These are phyloP conservation scores for Ptychochromis oligacanthus DNA, from an alignment of 2,113 vertebrate species.

Conservation along the genomic window DNA sequence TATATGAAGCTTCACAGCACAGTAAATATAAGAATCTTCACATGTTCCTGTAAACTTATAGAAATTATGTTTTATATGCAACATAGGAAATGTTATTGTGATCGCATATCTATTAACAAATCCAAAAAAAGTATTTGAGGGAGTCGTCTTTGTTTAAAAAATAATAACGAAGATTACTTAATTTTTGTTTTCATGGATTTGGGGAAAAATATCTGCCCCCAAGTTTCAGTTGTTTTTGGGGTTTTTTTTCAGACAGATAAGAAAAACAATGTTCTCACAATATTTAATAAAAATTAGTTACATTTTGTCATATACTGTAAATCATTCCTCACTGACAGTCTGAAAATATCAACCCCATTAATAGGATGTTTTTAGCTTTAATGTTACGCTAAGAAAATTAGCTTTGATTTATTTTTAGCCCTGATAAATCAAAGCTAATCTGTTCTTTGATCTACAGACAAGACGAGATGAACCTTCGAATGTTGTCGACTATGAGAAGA, in stretches of 20 bases:
- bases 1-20: not conserved
- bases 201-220: not conserved
- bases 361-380: not conserved
- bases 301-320: not conserved
- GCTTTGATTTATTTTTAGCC: not conserved
- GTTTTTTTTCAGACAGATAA: too few relatives aligned
- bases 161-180: not conserved
- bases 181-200: not conserved
- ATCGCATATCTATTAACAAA: too few relatives aligned
- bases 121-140: too few relatives aligned
- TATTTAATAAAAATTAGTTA: not conserved
- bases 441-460: slow-evolving; percentile 73
- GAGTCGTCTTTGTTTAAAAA: not conserved
- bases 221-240: too few relatives aligned
- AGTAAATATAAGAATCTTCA: not conserved
- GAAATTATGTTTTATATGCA: not conserved
- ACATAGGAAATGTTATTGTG: not conserved
- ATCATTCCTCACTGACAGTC: accelerated
- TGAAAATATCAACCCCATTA: not conserved
- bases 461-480: slow-evolving; percentile 86
- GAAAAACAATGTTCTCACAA: not conserved
- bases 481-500: slow-evolving; percentile 90
- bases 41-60: not conserved
- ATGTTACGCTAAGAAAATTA: accelerated
- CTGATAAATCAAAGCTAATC: not conserved